Conservation (phyloP, 2,113 vertebrate species). For the Thunnus thynnus region DNA sequence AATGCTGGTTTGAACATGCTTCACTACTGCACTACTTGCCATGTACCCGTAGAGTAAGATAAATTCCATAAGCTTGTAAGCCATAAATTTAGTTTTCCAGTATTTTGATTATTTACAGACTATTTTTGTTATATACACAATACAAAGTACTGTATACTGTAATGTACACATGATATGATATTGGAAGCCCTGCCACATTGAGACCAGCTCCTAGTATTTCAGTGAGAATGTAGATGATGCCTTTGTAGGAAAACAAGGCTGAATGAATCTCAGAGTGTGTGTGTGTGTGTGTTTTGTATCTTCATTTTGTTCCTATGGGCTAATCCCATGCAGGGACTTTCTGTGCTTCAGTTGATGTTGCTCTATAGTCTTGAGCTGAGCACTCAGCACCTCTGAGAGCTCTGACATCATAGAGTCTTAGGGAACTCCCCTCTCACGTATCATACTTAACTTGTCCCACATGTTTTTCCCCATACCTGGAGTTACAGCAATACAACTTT, state of each 20-base stretch:
- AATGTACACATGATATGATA: no score
- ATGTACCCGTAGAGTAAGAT: no score
- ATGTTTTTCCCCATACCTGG: constrained; percentile 50
- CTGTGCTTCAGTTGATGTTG: not conserved
- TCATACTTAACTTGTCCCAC: constrained; percentile 52
- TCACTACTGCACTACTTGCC: no score
- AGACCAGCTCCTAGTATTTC: not conserved
- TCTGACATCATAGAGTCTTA: constrained; percentile 51
- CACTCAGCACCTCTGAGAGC: constrained; percentile 37
- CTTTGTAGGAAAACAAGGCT: not conserved
- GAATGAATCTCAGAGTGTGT: not conserved
- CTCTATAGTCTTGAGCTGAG: not conserved
- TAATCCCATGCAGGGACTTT: constrained; percentile 29
- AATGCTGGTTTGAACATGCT: no score
- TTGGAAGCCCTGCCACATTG: no score
- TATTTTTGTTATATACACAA: no score
- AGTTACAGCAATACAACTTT: not conserved
- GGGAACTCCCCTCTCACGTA: constrained; percentile 52
- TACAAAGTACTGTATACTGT: not conserved
- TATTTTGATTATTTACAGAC: not conserved
- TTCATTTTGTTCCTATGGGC: not conserved
- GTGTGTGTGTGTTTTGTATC: not conserved
- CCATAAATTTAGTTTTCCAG: not conserved
- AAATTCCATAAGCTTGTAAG: no score
- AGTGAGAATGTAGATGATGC: not conserved